These are phyloP conservation scores for Drepana falcataria DNA, from an alignment of 2,888 invertebrate species.

Conservation along the genomic window DNA sequence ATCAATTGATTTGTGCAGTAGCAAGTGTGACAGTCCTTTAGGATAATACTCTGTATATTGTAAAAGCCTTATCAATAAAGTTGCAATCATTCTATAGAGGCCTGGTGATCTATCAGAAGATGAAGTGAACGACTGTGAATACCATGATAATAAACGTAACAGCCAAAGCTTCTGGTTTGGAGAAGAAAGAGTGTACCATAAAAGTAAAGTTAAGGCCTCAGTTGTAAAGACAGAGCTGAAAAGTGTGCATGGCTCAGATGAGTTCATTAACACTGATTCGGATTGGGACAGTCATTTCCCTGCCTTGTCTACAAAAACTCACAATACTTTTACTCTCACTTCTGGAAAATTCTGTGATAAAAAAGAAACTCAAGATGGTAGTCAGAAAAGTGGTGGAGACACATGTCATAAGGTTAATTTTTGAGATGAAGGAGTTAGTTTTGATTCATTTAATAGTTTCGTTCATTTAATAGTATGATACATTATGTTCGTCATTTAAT, in stretches of 20 bases:
- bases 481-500: no score
- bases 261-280: constrained; percentile 60
- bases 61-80: neutral
- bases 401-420: constrained; percentile 52
- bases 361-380: constrained; percentile 51
- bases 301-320: constrained; percentile 61
- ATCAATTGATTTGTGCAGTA: no score
- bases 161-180: constrained; percentile 52
- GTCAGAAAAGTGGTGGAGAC: constrained; percentile 66
- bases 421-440: constrained; percentile 2
- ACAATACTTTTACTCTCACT: constrained; percentile 65
- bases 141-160: constrained; percentile 35
- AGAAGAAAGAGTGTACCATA: constrained; percentile 63
- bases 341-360: constrained; percentile 58
- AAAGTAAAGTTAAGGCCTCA: constrained; percentile 48
- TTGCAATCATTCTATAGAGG: constrained; percentile 38
- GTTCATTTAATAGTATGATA: neutral
- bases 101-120: constrained; percentile 64
- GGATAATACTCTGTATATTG: no score
- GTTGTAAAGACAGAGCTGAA: constrained; percentile 39
- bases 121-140: constrained; percentile 47
- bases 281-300: constrained; percentile 72
- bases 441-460: neutral
- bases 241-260: constrained; percentile 51
- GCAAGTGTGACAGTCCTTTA: no score